These are phyloP conservation scores for Liparis tanakae DNA, from an alignment of 2,797 vertebrate species.

Conservation along the genomic window DNA sequence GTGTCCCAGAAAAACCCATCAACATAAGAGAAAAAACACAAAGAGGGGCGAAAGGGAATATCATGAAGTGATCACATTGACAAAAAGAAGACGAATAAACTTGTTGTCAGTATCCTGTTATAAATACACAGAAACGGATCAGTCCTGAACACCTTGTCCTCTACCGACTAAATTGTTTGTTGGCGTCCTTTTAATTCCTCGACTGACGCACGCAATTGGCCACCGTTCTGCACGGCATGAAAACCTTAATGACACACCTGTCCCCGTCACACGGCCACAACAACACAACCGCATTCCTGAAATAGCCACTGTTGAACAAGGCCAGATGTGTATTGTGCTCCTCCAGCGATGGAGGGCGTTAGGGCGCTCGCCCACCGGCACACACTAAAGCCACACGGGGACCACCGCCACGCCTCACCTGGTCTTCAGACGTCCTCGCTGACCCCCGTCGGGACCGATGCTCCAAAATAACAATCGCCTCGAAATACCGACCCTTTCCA, in stretches of 20 bases:
- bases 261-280: constrained; percentile 13
- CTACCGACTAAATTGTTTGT: not conserved
- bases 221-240: constrained; percentile 50
- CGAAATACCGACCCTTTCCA: constrained; percentile 67
- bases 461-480: constrained; percentile 68
- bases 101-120: not conserved
- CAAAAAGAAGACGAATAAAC: not conserved
- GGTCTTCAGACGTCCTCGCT: constrained; percentile 59
- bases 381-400: constrained; percentile 46
- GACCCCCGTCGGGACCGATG: constrained; percentile 53
- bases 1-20: not conserved
- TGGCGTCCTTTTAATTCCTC: constrained; percentile 51
- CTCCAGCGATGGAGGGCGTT: constrained; percentile 46
- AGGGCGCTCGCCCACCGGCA: constrained; percentile 29
- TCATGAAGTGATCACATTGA: not conserved
- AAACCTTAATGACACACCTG: constrained; percentile 66
- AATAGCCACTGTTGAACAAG: constrained; percentile 31
- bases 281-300: constrained; percentile 22
- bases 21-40: not conserved
- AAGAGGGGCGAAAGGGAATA: not conserved
- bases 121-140: not conserved
- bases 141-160: constrained; percentile 10
- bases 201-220: constrained; percentile 60
- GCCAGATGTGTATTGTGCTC: constrained; percentile 32
- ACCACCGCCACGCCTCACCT: constrained; percentile 58